Percentiles rank a stretch among this genome's conserved stretches.
Evolutionary conservation across 2,113 vertebrate species (phyloP).

Genomic region (Tachysurus vachellii): DNA sequence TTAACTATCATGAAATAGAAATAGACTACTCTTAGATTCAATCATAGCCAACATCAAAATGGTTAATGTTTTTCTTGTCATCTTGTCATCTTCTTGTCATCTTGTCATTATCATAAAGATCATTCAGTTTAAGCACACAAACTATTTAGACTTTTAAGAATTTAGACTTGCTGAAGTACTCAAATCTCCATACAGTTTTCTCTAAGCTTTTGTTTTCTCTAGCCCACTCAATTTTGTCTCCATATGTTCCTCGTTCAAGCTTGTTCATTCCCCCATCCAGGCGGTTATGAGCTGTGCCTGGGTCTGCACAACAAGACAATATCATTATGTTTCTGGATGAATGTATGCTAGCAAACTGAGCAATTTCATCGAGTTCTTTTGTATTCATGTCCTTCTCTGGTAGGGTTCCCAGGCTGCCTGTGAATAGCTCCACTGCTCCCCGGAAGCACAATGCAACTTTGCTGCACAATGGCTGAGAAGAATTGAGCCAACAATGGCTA

Average conservation of each 20-base stretch:
- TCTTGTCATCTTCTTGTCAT: no score
- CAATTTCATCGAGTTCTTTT: slow-evolving; percentile 67
- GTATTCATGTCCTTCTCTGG: slow-evolving; percentile 57
- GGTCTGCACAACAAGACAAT: slow-evolving; percentile 63
- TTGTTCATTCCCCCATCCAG: slow-evolving; percentile 51
- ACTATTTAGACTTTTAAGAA: no score
- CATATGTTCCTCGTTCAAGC: slow-evolving; percentile 46
- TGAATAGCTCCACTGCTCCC: slow-evolving; percentile 66
- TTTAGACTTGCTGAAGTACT: background rate
- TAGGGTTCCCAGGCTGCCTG: slow-evolving; percentile 65
- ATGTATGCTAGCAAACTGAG: slow-evolving; percentile 59
- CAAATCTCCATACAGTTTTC: background rate
- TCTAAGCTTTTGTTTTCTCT: background rate
- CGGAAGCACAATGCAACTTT: slow-evolving; percentile 59
- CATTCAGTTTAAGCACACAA: background rate
- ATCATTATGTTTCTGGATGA: slow-evolving; percentile 69
- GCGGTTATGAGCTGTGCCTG: slow-evolving; percentile 51
- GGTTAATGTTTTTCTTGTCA: background rate
- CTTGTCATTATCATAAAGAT: background rate
- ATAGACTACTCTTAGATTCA: background rate
- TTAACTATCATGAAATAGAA: background rate
- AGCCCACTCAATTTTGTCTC: slow-evolving; percentile 1
- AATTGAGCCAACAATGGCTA: slow-evolving; percentile 66
- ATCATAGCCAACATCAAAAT: no score
- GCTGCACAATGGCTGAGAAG: slow-evolving; percentile 61